phyloP scores from a whole-genome alignment of 1,140 invertebrate genomes.

The Heliothis subflexa region DNA sequence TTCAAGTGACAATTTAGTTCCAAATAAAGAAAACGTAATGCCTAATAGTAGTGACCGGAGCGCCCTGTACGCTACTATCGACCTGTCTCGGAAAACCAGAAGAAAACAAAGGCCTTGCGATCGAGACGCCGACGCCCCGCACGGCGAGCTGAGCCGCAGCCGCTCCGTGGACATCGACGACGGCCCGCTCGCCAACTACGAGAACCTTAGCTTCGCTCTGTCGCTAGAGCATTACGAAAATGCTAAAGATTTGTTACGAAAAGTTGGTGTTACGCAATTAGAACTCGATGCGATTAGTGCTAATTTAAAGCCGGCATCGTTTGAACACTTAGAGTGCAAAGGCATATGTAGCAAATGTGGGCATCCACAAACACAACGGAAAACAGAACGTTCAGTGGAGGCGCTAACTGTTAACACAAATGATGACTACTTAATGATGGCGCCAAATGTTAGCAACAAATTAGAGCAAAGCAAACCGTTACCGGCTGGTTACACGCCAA shows the following conservation, averaged over 20 bases:
- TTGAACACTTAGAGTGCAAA: constrained; percentile 58
- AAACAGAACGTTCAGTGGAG: constrained; percentile 36
- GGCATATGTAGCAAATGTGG: constrained; percentile 89
- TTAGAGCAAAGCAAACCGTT: constrained; percentile 58
- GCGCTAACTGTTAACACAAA: constrained; percentile 48
- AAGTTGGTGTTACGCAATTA: constrained; percentile 85
- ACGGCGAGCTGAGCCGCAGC: constrained; percentile 46
- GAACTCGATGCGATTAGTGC: constrained; percentile 84
- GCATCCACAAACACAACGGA: constrained; percentile 81
- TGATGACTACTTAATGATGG: constrained; percentile 90
- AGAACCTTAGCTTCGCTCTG: constrained; percentile 91
- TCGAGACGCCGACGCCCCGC: constrained; percentile 32
- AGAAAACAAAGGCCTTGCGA: constrained; percentile 62
- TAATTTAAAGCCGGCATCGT: constrained; percentile 72
- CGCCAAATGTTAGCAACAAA: constrained; percentile 83
- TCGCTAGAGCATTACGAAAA: constrained; percentile 92
- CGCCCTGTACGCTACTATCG: constrained; percentile 91
- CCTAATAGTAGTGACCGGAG: constrained; percentile 74
- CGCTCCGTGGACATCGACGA: constrained; percentile 64
- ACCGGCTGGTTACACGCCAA: constrained; percentile 88
- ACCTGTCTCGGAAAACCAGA: constrained; percentile 88
- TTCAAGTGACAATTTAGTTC: constrained; percentile 83
- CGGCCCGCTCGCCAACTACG: constrained; percentile 88
- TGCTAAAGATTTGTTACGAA: constrained; percentile 89
- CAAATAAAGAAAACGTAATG: constrained; percentile 83